phyloP scores from a whole-genome alignment of 1,140 invertebrate species.

The Drosophila punjabiensis region DNA sequence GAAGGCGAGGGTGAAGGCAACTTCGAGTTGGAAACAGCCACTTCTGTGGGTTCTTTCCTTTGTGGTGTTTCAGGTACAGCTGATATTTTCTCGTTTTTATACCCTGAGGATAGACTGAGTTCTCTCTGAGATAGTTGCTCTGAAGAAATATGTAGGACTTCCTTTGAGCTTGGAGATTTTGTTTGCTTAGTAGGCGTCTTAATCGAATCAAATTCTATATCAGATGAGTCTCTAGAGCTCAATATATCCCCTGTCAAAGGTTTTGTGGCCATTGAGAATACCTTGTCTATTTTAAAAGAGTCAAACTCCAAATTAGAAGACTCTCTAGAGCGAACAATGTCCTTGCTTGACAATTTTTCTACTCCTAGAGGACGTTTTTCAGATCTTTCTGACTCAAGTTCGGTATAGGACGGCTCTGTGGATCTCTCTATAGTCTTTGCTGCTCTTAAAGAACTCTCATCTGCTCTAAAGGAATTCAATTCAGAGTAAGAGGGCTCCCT shows the following conservation, averaged over 20 bases:
- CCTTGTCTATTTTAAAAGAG: background rate
- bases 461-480: background rate
- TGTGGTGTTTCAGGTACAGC: conserved; percentile 2
- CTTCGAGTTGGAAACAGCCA: background rate
- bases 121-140: background rate
- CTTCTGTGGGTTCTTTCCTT: background rate
- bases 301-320: conserved; percentile 4
- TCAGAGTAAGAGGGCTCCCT: background rate
- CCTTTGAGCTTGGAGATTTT: background rate
- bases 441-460: background rate
- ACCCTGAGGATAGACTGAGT: background rate
- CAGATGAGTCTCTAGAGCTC: conserved; percentile 14
- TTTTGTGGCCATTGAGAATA: background rate
- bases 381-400: background rate
- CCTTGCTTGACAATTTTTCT: background rate
- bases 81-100: conserved; percentile 1
- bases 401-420: background rate
- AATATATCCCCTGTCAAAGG: background rate
- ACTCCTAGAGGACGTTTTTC: background rate
- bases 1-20: conserved; percentile 19
- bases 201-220: conserved; percentile 3
- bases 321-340: conserved; percentile 2
- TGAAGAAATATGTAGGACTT: background rate
- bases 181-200: background rate
- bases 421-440: background rate